Base-by-base conservation (phyloP, 2,888 invertebrate species). In the Trypoxylon attenuatum region DNA sequence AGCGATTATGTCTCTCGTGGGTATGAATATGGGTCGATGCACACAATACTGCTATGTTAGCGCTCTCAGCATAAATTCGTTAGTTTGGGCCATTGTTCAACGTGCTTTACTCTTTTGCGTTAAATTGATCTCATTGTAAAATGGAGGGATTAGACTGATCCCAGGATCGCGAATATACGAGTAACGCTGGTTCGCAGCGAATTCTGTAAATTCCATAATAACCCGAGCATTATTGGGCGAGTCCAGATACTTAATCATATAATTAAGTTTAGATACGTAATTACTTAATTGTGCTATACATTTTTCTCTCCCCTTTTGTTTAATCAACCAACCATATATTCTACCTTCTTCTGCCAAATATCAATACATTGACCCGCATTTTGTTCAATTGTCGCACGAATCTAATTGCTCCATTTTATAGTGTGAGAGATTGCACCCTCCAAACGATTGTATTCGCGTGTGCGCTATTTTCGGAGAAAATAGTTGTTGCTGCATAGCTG, bases 361-460 rank as follows among this genome's bases (percentile, higher is more conserved):
- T n/a, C n/a, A n/a, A n/a, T n/a, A n/a, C n/a, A n/a, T n/a, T n/a
- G n/a, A n/a, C n/a, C n/a, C n/a, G n/a, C n/a, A n/a, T 45, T 25
- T 15, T 16, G 25, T 16, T 8, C 18, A 45, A 21, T 13, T n/a
- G 8, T 33, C 15, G 6, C 18, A 15, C n/a, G 39, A 49, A 56
- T 60, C 55, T 64, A 56, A 71, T 71, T 57, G 41, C 67, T 74
- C 71, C 75, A 73, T 75, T 74, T 73, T 63, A 75, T 41, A 46
- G 18, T 52, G 50, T 39, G n/a, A n/a, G n/a, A n/a, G n/a, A n/a
- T n/a, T n/a, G n/a, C n/a, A n/a, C n/a, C n/a, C n/a, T n/a, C n/a
- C n/a, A n/a, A n/a, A n/a, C 15, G n/a, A 21, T 49, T 10, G 5
- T 5, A 5, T 27, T 29, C 29, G 27, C 29, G 2, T 23, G 5